A percentile compares a stretch with the other conserved stretches of the same genome.
Evolutionary conservation across 2,113 vertebrate species (phyloP).

Genomic region (Sclerurus mexicanus): DNA sequence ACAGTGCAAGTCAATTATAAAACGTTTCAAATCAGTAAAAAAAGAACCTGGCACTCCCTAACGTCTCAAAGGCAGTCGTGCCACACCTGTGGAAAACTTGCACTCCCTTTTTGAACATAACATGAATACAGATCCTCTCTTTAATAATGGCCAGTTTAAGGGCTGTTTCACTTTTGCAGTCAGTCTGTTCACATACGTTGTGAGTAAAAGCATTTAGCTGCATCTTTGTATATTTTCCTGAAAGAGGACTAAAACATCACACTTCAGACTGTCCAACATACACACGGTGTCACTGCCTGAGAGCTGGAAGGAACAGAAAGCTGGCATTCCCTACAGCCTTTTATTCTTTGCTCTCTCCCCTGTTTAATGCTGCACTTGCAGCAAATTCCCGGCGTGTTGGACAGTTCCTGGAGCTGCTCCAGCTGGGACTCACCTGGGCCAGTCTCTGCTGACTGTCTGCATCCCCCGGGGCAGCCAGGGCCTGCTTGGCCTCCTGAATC

Average conservation of each 20-base stretch:
- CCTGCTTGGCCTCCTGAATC: constrained; percentile 96
- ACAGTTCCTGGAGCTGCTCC: background rate
- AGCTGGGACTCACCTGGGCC: constrained; percentile 84
- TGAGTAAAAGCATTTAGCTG: background rate
- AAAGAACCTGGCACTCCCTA: background rate
- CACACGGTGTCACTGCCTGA: background rate
- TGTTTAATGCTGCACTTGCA: background rate
- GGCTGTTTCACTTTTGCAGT: background rate
- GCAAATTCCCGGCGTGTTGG: background rate
- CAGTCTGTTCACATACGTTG: background rate
- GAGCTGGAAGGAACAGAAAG: background rate
- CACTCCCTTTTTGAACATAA: background rate
- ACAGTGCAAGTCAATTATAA: background rate
- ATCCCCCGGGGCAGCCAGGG: constrained; percentile 91
- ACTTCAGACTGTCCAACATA: background rate
- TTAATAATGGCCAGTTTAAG: background rate
- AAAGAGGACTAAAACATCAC: background rate
- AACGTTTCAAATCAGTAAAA: background rate
- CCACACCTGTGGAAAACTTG: background rate
- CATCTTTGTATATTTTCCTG: background rate
- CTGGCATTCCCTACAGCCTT: background rate
- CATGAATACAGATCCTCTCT: background rate
- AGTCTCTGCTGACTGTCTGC: constrained; percentile 96
- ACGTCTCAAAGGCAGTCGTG: background rate
- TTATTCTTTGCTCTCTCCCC: background rate